A percentile compares a stretch with the other conserved stretches of the same genome.
Evolutionary conservation across 2,888 invertebrate genomes (phyloP).

Genomic region (Pseudococcus longispinus): DNA sequence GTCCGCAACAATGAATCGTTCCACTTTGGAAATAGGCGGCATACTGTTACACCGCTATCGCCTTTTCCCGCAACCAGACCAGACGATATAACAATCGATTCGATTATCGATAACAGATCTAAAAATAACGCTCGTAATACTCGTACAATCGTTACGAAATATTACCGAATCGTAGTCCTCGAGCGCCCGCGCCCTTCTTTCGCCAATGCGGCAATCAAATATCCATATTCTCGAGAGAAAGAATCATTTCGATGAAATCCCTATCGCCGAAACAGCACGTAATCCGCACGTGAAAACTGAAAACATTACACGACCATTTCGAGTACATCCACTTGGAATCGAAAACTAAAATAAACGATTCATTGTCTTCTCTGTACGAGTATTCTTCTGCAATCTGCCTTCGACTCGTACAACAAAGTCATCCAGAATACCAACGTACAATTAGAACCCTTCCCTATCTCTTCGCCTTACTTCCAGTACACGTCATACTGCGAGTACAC

Average conservation of each 20-base stretch:
- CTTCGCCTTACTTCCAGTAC: neutral
- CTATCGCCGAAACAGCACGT: neutral
- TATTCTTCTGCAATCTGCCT: neutral
- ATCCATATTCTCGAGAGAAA: neutral
- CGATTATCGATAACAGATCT: neutral
- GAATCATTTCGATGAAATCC: neutral
- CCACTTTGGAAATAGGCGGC: no score
- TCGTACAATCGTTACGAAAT: neutral
- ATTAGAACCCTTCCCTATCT: neutral
- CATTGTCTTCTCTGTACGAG: neutral
- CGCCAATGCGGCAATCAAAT: neutral
- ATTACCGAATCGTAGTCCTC: neutral
- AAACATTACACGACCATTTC: neutral
- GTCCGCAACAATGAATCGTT: neutral
- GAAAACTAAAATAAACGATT: neutral
- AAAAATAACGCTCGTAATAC: neutral
- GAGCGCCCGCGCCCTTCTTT: neutral
- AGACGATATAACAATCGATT: neutral
- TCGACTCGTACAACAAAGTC: neutral
- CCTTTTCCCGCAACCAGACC: neutral
- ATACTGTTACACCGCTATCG: no score
- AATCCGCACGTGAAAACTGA: neutral
- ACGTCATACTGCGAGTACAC: neutral
- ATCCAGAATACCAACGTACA: neutral
- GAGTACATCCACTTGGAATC: neutral